phyloP scores from a whole-genome alignment of 2,113 vertebrate genomes.

The Cephalopterus ornatus region DNA sequence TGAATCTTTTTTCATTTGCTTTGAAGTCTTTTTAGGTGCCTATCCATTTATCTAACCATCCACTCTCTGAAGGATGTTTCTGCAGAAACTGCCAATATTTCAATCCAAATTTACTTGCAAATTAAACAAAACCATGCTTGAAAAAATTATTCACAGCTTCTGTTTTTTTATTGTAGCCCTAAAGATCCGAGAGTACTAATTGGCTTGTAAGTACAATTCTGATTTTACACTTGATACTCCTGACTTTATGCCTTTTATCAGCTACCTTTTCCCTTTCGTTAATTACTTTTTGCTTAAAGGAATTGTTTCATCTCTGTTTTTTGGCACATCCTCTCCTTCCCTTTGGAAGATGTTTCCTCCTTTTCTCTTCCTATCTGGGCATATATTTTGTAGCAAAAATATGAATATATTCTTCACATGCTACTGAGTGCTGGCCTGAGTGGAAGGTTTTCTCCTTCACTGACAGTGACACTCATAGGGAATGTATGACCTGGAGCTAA shows the following conservation, averaged over 20 bases:
- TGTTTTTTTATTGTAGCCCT: background rate
- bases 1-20: background rate
- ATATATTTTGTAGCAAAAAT: rapidly evolving
- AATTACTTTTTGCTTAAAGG: background rate
- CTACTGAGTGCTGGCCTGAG: background rate
- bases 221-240: background rate
- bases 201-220: background rate
- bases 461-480: background rate
- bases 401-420: background rate
- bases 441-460: background rate
- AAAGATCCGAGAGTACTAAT: background rate
- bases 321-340: background rate
- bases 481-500: background rate
- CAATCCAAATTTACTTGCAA: background rate
- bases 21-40: rapidly evolving
- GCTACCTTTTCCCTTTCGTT: background rate
- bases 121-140: background rate
- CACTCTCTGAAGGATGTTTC: background rate
- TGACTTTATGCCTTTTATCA: background rate
- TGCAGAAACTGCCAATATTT: background rate
- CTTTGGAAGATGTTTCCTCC: background rate
- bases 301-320: background rate
- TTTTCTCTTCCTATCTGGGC: background rate
- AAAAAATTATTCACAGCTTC: background rate
- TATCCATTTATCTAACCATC: background rate